Evolutionary conservation across 2,888 invertebrate genomes (phyloP), one percentile per base, ranked within the genome.

Genomic region (Uloborus plumipes): DNA sequence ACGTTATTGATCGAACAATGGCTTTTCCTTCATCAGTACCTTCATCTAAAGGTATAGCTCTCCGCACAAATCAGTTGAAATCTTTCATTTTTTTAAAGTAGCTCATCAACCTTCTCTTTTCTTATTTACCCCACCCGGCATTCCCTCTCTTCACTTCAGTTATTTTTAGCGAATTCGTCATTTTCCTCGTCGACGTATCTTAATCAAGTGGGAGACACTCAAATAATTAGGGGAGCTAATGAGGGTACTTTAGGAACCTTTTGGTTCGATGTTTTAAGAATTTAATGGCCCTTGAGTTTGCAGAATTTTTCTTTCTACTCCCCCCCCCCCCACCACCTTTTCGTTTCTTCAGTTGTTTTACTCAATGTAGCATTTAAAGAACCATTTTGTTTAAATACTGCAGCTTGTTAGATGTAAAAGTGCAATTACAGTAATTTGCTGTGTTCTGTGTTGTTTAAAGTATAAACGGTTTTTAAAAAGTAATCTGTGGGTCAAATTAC

Each of bases 1-100:
- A 69, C 64, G 74, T 81, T 81, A 81, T 81, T 81, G 80, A 81
- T 81, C 80, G 80, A 74, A 16, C 80, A 22, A 64, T 81, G 80
- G 80, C 80, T 81, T 81, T 81, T 81, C 74, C 55, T 74, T 71
- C 77, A 77, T 77, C 77, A 77, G 65, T 55, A 55, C 71, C 66
- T 74, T 65, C 65, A 74, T 66, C 66, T 58, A 39, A 49, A 74
- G 47, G 64, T 18, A 49, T 47, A 65, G 22, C 70, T 39, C 49
- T 47, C 64, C 26, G 49, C 39, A n/a, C n/a, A 64, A 64, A 64
- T 64, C 64, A 64, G 64, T 64, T 39, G 64, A 39, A 49, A 64
- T 47, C 39, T 64, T 64, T 64, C 64, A 67, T 65, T 77, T 71
- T 55, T 64, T 65, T 22, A 78, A 79, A 66, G 65, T 70, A 65